Conservation (phyloP, 2,888 invertebrate species). For the Scaptomyza cyrtandrae region DNA sequence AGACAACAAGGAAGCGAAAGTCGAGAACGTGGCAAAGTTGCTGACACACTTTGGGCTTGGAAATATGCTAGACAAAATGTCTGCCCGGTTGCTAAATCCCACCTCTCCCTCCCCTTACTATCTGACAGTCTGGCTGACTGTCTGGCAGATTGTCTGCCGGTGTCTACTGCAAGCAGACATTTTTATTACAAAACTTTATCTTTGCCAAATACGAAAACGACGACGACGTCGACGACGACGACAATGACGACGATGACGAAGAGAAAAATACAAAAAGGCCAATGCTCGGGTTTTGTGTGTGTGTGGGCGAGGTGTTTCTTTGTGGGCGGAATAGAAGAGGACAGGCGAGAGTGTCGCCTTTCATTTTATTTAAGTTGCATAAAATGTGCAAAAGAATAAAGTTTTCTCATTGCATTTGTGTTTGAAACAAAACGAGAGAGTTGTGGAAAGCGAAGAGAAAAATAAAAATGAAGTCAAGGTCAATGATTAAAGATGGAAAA, state of each 20-base stretch:
- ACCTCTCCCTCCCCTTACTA: not conserved
- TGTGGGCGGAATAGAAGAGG: slow-evolving; percentile 29
- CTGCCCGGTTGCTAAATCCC: slow-evolving; percentile 47
- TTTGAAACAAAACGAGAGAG: slow-evolving; percentile 1
- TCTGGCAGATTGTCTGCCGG: slow-evolving; percentile 55
- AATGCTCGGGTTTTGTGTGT: slow-evolving; percentile 39
- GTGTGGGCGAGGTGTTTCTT: not conserved
- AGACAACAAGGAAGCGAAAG: slow-evolving; percentile 41
- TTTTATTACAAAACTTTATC: slow-evolving; percentile 81
- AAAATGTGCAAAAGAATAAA: slow-evolving; percentile 63
- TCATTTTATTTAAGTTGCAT: slow-evolving; percentile 76
- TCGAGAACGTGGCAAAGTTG: slow-evolving; percentile 75
- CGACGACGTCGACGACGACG: slow-evolving; percentile 55
- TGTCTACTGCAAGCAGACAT: slow-evolving; percentile 71
- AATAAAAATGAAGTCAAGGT: not conserved
- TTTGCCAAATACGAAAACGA: slow-evolving; percentile 75
- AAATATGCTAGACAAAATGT: slow-evolving; percentile 76
- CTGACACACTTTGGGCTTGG: slow-evolving; percentile 76
- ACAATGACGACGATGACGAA: slow-evolving; percentile 47
- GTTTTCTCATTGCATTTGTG: slow-evolving; percentile 44
- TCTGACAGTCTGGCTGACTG: slow-evolving; percentile 30
- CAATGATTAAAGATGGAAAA: not conserved
- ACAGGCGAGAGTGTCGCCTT: slow-evolving; percentile 66
- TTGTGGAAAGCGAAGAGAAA: not conserved
- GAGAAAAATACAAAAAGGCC: slow-evolving; percentile 63